Base-by-base conservation (phyloP, 2,888 invertebrate species). In the Lepas anatifera region DNA sequence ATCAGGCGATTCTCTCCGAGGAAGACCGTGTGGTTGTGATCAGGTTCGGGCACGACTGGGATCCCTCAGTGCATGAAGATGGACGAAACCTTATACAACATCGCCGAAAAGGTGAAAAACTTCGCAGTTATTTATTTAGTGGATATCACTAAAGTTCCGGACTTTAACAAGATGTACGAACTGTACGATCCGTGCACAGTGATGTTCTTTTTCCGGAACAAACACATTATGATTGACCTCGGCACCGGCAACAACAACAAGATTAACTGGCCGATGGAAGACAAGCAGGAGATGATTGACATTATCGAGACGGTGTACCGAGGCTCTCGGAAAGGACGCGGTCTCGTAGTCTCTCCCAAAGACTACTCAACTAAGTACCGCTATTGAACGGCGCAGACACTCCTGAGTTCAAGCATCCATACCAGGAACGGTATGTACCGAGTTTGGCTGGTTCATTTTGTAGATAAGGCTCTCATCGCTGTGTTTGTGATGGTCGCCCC, bases 21-120 rank as follows among this genome's bases (percentile, higher is more conserved):
- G 99, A 99, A 81, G 99, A 99, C 79, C 84, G 98, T 74, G 96
- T 97, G 68, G 97, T 99, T 77, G 95, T 98, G 81, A 96, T 99
- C 73, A 86, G 98, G 71, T 99, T 99, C 81, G 99, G 99, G 0
- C 98, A 99, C 79, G 99, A 99, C 85, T 99, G 98, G 98, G 99
- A 99, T n/a, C 80, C 99, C 99, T 0, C 95, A 96, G 1, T 99
- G 99, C 79, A 99, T 99, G 99, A 95, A 97, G 82, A 99, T 99
- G 98, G 99, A 99, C 77, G 99, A 99, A 84, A 94, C 95, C 0
- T 82, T 96, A 52, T 96, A 95, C 80, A 93, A 92, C 77, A 95
- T 96, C 69, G 95, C 95, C 0, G 95, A 95, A 77, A 97, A 97
- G 85, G 94, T 97, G 4, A 99, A 99, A 81, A 98, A 99, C 80